phyloP scores from a whole-genome alignment of 2,888 invertebrate species.

The Amiota communis region DNA sequence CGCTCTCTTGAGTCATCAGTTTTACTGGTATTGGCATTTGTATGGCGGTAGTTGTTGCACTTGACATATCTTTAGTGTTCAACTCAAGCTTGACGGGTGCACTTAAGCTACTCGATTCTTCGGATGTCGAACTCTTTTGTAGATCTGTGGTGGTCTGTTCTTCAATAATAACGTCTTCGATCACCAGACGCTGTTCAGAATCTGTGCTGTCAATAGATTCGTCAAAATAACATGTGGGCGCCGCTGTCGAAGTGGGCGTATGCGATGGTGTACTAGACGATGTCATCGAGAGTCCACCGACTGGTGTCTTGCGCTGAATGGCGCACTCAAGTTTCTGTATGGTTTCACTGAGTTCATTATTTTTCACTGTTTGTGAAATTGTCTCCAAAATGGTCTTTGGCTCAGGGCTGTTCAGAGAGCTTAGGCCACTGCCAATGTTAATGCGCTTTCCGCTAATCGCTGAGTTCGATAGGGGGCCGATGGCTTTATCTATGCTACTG shows the following conservation, averaged over 20 bases:
- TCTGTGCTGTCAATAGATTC: constrained; percentile 79
- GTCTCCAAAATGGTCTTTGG: constrained; percentile 71
- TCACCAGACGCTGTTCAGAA: constrained; percentile 78
- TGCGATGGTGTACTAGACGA: constrained; percentile 54
- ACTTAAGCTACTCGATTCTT: constrained; percentile 43
- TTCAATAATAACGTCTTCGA: constrained; percentile 74
- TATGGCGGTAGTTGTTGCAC: constrained; percentile 42
- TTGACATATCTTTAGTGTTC: constrained; percentile 38
- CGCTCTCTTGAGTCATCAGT: constrained; percentile 39
- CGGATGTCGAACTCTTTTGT: constrained; percentile 58
- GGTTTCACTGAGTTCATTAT: constrained; percentile 78
- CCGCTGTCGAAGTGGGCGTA: constrained; percentile 47
- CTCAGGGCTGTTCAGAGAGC: constrained; percentile 64
- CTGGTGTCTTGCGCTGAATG: constrained; percentile 70
- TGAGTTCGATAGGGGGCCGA: constrained; percentile 15
- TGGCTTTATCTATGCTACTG: constrained; percentile 35
- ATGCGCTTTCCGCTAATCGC: constrained; percentile 46
- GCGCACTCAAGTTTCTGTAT: constrained; percentile 77
- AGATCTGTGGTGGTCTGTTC: constrained; percentile 51
- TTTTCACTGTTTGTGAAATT: constrained; percentile 71
- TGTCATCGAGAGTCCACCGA: constrained; percentile 50
- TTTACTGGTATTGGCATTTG: constrained; percentile 59
- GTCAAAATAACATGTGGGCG: constrained; percentile 72
- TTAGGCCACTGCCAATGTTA: constrained; percentile 31
- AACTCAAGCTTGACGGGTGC: constrained; percentile 54